Evolutionary conservation across 2,113 vertebrate genomes (phyloP).

Genomic region (Tetrao urogallus): DNA sequence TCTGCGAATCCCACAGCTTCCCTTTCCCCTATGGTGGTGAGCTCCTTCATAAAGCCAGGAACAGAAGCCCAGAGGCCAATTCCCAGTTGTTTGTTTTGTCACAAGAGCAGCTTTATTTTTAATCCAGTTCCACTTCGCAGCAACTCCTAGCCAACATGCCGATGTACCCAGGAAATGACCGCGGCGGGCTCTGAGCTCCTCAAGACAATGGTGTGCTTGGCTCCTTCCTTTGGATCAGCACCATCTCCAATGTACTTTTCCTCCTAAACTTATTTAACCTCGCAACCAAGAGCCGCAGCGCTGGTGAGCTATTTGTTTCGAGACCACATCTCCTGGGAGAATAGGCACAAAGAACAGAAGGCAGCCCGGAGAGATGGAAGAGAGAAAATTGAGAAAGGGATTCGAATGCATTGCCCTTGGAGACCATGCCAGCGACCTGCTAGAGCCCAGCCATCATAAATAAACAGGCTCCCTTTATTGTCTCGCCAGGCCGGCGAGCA

Average conservation of each 20-base stretch:
- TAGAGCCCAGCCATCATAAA: slow-evolving; percentile 47
- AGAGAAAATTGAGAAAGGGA: slow-evolving; percentile 20
- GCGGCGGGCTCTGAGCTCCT: not conserved
- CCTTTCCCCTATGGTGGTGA: not conserved
- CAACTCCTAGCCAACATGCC: not conserved
- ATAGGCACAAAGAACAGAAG: slow-evolving; percentile 45
- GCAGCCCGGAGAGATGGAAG: slow-evolving; percentile 40
- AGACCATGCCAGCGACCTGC: slow-evolving; percentile 52
- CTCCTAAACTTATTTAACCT: slow-evolving; percentile 62
- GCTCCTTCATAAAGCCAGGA: not conserved
- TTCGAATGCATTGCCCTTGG: slow-evolving; percentile 32
- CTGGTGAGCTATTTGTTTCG: slow-evolving; percentile 20
- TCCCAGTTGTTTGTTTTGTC: not conserved
- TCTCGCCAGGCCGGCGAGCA: slow-evolving; percentile 39
- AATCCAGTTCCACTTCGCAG: not conserved
- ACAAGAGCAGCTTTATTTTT: not conserved
- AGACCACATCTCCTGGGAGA: slow-evolving; percentile 62
- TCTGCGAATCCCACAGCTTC: not conserved
- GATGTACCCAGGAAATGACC: not conserved
- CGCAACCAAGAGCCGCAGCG: not conserved
- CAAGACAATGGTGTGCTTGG: not conserved
- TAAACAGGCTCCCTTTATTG: slow-evolving; percentile 48
- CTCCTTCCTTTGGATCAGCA: not conserved
- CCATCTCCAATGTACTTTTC: slow-evolving; percentile 30
- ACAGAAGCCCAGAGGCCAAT: slow-evolving; percentile 25